Base-by-base conservation (phyloP, 2,797 vertebrate species). In the Acanthornis magna region DNA sequence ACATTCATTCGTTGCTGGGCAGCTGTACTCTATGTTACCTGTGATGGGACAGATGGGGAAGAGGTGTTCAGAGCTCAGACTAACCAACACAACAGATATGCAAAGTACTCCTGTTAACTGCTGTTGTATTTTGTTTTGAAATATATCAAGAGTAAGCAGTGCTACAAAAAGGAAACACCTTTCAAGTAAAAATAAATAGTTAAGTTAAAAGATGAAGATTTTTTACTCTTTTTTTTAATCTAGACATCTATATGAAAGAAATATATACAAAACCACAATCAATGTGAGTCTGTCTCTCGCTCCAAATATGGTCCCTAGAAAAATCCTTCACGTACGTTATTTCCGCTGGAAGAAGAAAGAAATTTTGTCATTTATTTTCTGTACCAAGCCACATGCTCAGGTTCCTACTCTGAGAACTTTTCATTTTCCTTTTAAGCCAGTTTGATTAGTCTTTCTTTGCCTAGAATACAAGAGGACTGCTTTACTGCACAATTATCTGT, bases 1-100 rank as follows among this genome's bases (percentile, higher is more conserved):
- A 96, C 99, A 99, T 98, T 99, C 99, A 42, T 99, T 99, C 16
- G 99, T 99, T 96, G 99, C 99, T 27, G 99, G 99, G 97, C 99
- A 99, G 98, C 99, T 99, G 97, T 99, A 99, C 97, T 99, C 99
- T 93, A 99, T 99, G 97, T 99, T 99, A 97, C 99, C 99, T 99
- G 97, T 61, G 93, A 95, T 19, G 96, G 93, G 96, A 97, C 94
- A 97, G 93, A 96, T 76, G 96, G 92, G 92, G 73, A 93, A 80
- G 91, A 78, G 53, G 21, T 19, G 94, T 36, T 98, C 61, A 97
- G 96, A 82, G 77, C 12, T n/a, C 45, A 19, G 34, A 51, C 21
- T n/a, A 43, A 62, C 9, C 43, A 74, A 60, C 58, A 60, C 57
- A 61, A 66, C 5, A 18, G 7, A 45, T 27, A 78, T 1, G 43